A percentile compares a stretch with the other conserved stretches of the same genome.
phyloP scores from a whole-genome alignment of 1,140 invertebrate genomes.

The Dreissena polymorpha region DNA sequence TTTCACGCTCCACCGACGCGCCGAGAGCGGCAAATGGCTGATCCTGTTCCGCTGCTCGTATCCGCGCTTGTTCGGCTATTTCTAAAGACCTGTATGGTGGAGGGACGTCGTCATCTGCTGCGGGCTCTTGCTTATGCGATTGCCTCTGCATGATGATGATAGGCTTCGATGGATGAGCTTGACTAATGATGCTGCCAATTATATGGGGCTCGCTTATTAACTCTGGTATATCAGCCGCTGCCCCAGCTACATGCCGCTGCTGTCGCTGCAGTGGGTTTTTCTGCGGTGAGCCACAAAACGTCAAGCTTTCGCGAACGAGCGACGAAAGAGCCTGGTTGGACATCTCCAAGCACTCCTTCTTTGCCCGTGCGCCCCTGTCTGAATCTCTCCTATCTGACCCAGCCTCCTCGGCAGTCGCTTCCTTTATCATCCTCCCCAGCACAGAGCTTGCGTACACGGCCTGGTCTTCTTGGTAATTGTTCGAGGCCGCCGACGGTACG shows the following conservation, averaged over 20 bases:
- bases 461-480: slow-evolving; percentile 1
- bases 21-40: neutral
- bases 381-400: slow-evolving; percentile 36
- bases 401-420: slow-evolving; percentile 56
- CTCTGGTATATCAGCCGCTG: slow-evolving; percentile 16
- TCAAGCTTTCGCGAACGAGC: slow-evolving; percentile 45
- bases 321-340: slow-evolving; percentile 47
- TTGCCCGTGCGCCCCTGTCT: slow-evolving; percentile 44
- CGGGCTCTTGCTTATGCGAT: neutral
- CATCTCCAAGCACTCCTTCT: slow-evolving; percentile 53
- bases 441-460: slow-evolving; percentile 61
- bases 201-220: slow-evolving; percentile 19
- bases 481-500: slow-evolving; percentile 14
- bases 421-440: slow-evolving; percentile 61
- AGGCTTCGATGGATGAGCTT: neutral
- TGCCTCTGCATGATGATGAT: slow-evolving; percentile 28
- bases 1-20: slow-evolving; percentile 13
- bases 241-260: neutral
- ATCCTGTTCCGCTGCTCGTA: neutral
- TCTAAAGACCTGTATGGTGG: slow-evolving; percentile 17
- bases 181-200: neutral
- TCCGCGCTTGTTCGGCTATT: too few relatives aligned
- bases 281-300: slow-evolving; percentile 32
- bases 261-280: slow-evolving; percentile 12
- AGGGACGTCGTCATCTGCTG: neutral